phyloP scores from a whole-genome alignment of 2,797 vertebrate species.

The Leucoraja ocellata region DNA sequence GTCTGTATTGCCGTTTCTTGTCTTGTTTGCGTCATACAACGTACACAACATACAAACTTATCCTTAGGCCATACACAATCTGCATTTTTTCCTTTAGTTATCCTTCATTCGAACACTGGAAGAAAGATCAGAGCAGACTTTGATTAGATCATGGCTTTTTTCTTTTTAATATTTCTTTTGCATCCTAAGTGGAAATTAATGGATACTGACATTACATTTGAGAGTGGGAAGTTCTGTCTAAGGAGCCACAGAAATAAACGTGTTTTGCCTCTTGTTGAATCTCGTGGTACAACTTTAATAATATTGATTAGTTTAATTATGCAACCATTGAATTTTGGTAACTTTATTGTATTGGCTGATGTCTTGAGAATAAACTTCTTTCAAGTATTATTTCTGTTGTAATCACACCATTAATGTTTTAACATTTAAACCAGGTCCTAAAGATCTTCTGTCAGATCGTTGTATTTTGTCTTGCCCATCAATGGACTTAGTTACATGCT shows the following conservation, averaged over 20 bases:
- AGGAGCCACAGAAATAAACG: not conserved
- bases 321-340: not conserved
- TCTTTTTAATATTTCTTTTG: not conserved
- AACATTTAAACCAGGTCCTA: conserved; percentile 68
- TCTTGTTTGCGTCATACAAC: too few species aligned
- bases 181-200: not conserved
- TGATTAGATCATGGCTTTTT: not conserved
- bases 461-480: conserved; percentile 95
- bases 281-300: not conserved
- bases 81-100: too few species aligned
- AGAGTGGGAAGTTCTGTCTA: not conserved
- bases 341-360: not conserved
- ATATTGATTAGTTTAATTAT: not conserved
- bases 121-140: not conserved
- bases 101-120: not conserved
- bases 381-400: not conserved
- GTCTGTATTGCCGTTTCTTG: too few species aligned
- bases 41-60: too few species aligned
- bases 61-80: not conserved
- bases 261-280: not conserved
- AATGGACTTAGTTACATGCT: conserved; percentile 94
- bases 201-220: not conserved
- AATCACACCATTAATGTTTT: not conserved
- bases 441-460: conserved; percentile 94
- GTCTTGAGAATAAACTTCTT: not conserved